Percentiles rank a stretch among this genome's conserved stretches.
phyloP scores from a whole-genome alignment of 2,888 invertebrate species.

The Eupithecia abbreviata region DNA sequence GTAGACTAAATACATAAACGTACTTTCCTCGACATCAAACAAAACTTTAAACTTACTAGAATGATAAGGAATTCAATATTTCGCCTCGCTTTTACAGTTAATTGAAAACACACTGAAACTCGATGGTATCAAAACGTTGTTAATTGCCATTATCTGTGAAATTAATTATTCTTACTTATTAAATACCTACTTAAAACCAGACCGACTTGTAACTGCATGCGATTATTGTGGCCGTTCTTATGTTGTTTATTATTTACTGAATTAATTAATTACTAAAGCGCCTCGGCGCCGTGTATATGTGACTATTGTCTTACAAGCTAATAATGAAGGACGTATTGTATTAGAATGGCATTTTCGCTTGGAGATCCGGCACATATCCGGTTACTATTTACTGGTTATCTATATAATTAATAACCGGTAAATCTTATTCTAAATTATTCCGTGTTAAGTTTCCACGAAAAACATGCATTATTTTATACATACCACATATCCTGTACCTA shows the following conservation, averaged over 20 bases:
- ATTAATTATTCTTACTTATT: not conserved
- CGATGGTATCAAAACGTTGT: not conserved
- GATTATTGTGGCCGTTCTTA: not conserved
- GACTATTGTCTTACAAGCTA: not conserved
- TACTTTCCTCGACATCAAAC: no score
- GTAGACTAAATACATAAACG: not conserved
- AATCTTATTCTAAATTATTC: not conserved
- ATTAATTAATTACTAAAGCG: not conserved
- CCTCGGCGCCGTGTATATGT: not conserved
- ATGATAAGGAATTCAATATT: not conserved
- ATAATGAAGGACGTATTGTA: not conserved
- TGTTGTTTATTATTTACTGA: not conserved
- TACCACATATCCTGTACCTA: not conserved
- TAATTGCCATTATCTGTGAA: not conserved
- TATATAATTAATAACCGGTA: not conserved
- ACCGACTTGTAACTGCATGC: not conserved
- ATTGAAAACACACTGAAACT: not conserved
- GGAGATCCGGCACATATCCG: constrained; percentile 4
- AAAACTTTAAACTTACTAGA: not conserved
- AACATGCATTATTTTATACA: not conserved
- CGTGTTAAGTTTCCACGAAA: not conserved
- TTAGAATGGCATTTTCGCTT: constrained; percentile 1
- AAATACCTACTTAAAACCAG: constrained; percentile 1
- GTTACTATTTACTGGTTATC: not conserved
- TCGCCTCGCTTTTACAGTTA: not conserved